Base-by-base conservation (phyloP, 2,797 vertebrate species). In the Tinamus major region DNA sequence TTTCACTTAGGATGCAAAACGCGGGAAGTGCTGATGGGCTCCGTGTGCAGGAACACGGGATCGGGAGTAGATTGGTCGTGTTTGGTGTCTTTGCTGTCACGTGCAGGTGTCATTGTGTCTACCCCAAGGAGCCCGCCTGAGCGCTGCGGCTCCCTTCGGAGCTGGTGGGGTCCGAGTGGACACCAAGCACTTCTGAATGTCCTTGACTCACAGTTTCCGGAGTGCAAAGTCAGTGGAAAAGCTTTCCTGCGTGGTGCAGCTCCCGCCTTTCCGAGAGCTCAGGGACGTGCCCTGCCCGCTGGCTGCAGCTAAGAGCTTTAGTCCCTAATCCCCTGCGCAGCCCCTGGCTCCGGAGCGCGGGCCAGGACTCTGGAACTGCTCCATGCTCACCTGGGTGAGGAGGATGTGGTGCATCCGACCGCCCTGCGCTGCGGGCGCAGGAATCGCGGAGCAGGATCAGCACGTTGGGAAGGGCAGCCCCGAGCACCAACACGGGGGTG, bases 311-410 rank as follows among this genome's bases (percentile, higher is more conserved):
- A 0, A 86, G 93, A 1, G 89, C 0, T 92, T 83, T 90, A 95
- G 81, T 77, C 95, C 88, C 83, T 96, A 96, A 97, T 96, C 94
- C 79, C 79, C 18, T 0, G 86, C 93, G 84, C 88, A 96, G 94
- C 96, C 82, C 61, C 84, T 94, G 94, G 94, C 87, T 96, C 92
- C 58, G 90, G 87, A 3, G 0, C 85, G 48, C 42, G 1, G 91
- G 96, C 95, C 91, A 94, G 95, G 96, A 95, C 90, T 71, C 62
- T 74, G 82, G 83, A 90, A 90, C n/a, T 0, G 2, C 71, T 68
- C 69, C 33, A 10, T 46, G 44, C 93, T 13, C 7, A 68, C 53
- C 83, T 7, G 4, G 3, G 14, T 33, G 49, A 48, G 53, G 35
- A 62, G 26, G 74, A 49, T 31, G 72, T 55, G 29, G 78, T 21